Conservation (phyloP, 2,888 invertebrate species). For the Pammene fasciana region DNA sequence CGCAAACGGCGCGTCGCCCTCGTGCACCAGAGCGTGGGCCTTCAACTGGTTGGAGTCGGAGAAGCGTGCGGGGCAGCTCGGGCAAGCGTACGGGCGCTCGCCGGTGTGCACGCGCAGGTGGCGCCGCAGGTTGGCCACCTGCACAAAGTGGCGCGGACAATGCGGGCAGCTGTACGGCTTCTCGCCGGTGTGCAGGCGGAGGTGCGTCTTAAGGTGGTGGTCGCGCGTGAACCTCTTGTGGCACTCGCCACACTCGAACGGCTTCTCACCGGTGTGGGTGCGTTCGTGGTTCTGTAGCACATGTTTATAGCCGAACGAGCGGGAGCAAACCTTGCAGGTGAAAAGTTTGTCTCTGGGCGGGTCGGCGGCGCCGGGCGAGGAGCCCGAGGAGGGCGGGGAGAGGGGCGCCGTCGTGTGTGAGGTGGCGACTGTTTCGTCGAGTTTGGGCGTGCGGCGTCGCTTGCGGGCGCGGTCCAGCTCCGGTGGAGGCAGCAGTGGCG, state of each 20-base stretch:
- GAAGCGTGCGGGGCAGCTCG: slow-evolving; percentile 92
- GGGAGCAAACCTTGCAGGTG: slow-evolving; percentile 93
- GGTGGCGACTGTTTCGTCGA: slow-evolving; percentile 65
- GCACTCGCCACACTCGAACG: slow-evolving; percentile 95
- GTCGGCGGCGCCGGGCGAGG: slow-evolving; percentile 77
- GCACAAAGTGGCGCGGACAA: slow-evolving; percentile 96
- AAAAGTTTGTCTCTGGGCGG: slow-evolving; percentile 91
- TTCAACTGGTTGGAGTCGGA: slow-evolving; percentile 96
- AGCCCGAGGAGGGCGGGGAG: slow-evolving; percentile 78
- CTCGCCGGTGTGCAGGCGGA: slow-evolving; percentile 96
- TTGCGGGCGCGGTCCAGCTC: slow-evolving; percentile 75
- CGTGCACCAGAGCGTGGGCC: slow-evolving; percentile 94
- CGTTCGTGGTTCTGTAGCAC: slow-evolving; percentile 97
- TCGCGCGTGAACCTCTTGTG: slow-evolving; percentile 96
- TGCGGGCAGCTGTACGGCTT: slow-evolving; percentile 96
- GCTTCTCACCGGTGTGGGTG: slow-evolving; percentile 97
- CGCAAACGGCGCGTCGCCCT: slow-evolving; percentile 94
- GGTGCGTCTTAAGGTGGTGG: slow-evolving; percentile 96
- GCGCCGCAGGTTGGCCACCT: slow-evolving; percentile 94
- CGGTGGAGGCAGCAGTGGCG: slow-evolving; percentile 80
- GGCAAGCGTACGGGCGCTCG: slow-evolving; percentile 94
- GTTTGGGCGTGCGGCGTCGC: slow-evolving; percentile 76
- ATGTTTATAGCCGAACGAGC: slow-evolving; percentile 96
- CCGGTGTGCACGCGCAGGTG: slow-evolving; percentile 96
- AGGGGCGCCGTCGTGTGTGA: slow-evolving; percentile 66